Conservation (phyloP, 2,797 vertebrate species). For the Cercopithecus diana region DNA sequence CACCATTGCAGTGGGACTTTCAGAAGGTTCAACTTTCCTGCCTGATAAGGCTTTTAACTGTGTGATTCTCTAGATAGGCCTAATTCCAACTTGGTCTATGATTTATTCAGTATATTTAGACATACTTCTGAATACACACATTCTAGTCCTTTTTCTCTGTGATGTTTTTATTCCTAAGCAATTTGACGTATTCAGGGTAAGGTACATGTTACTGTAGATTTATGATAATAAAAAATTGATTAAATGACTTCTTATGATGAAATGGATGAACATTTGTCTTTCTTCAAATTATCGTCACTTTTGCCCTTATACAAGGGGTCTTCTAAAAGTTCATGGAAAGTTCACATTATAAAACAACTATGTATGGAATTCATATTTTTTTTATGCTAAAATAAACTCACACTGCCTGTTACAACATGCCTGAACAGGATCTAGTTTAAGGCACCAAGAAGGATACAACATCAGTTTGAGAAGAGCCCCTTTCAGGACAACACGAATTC, state of each 20-base stretch:
- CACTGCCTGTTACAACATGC: neutral
- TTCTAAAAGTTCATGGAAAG: neutral
- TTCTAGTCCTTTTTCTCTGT: neutral
- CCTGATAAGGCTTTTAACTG: neutral
- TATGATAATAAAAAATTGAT: neutral
- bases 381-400: neutral
- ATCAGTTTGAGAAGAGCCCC: neutral
- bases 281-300: neutral
- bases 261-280: neutral
- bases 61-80: neutral
- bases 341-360: neutral
- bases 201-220: neutral
- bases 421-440: neutral
- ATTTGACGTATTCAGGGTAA: neutral
- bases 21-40: neutral
- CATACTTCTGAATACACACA: neutral
- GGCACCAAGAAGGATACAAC: neutral
- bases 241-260: neutral
- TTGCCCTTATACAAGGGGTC: neutral
- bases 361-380: neutral
- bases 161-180: neutral
- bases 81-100: neutral
- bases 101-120: neutral
- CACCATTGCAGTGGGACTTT: neutral
- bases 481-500: neutral